Conservation (phyloP, 2,888 invertebrate genomes). For the Camponotus fellah region DNA sequence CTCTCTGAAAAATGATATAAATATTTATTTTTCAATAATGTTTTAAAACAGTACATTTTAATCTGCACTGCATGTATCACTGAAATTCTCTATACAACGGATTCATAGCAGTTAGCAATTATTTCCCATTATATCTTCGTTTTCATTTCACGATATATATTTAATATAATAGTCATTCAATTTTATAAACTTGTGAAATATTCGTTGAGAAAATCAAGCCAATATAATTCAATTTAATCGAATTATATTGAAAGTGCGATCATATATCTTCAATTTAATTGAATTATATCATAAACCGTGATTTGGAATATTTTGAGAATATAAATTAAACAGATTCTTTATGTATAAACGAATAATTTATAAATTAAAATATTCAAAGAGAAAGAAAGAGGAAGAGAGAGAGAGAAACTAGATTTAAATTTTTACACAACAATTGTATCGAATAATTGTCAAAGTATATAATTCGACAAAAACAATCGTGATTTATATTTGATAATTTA, state of each 20-base stretch:
- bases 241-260: not conserved
- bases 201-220: not conserved
- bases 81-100: conserved; percentile 21
- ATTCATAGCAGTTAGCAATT: not conserved
- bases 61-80: conserved; percentile 37
- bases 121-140: not conserved
- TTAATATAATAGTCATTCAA: conserved; percentile 18
- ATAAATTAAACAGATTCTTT: not conserved
- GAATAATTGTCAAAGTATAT: not conserved
- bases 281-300: not conserved
- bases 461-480: not conserved
- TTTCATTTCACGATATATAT: conserved; percentile 1
- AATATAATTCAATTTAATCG: conserved; percentile 16
- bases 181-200: conserved; percentile 22
- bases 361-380: not conserved
- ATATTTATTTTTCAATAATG: conserved; percentile 16
- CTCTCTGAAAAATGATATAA: not conserved
- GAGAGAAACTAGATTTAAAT: not conserved
- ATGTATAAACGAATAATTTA: not conserved
- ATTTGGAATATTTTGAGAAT: not conserved
- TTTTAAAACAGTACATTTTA: conserved; percentile 47
- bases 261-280: not conserved
- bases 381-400: too few relatives aligned
- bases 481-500: conserved; percentile 27
- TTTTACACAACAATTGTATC: not conserved